A percentile compares a stretch with the other conserved stretches of the same genome.
Conservation (phyloP, 2,113 vertebrate genomes). For the Suricata suricatta region DNA sequence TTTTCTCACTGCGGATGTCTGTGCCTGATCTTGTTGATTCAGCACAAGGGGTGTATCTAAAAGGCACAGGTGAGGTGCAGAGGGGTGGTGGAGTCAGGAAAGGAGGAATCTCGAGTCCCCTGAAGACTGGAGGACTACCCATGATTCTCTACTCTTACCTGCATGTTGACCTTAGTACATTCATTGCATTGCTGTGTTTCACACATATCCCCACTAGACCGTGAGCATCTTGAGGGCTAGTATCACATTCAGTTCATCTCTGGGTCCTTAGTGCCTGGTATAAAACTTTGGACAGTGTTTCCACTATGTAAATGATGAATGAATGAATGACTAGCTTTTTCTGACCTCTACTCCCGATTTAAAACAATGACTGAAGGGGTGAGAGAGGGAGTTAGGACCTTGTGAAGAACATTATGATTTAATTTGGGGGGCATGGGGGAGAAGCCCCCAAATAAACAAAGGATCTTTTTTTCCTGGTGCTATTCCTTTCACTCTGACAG, state of each 20-base stretch:
- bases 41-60: constrained; percentile 43
- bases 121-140: neutral
- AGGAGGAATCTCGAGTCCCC: neutral
- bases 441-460: neutral
- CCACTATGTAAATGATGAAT: neutral
- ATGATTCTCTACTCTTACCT: neutral
- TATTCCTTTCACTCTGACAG: neutral
- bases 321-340: neutral
- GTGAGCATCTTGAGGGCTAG: neutral
- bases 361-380: neutral
- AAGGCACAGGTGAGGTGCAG: neutral
- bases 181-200: neutral
- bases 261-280: neutral
- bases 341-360: neutral
- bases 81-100: neutral
- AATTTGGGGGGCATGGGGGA: neutral
- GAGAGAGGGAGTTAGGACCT: neutral
- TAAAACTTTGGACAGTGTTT: neutral
- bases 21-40: constrained; percentile 64
- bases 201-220: no score
- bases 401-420: neutral
- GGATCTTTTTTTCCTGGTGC: neutral
- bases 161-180: neutral
- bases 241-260: neutral
- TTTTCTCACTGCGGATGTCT: constrained; percentile 43